phyloP scores from a whole-genome alignment of 2,113 vertebrate genomes.

The Chaetodon auriga region DNA sequence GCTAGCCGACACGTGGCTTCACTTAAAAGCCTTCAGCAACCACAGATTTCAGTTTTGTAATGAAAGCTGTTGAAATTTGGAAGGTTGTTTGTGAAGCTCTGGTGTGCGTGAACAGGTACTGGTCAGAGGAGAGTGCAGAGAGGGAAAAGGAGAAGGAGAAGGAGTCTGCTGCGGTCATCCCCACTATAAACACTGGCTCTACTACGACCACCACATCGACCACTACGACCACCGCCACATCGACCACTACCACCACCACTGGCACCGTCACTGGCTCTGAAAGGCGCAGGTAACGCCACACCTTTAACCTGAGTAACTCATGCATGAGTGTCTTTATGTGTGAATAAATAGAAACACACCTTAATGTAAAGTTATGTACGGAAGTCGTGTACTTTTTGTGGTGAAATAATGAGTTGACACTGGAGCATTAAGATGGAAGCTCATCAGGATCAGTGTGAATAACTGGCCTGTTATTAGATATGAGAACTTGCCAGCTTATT shows the following conservation, averaged over 20 bases:
- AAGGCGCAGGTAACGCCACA: constrained; percentile 91
- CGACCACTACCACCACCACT: constrained; percentile 90
- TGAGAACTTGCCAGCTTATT: not conserved
- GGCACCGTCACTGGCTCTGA: constrained; percentile 92
- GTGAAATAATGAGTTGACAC: not conserved
- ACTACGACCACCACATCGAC: constrained; percentile 89
- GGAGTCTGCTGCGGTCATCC: constrained; percentile 94
- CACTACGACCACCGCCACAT: constrained; percentile 87
- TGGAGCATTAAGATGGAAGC: not conserved
- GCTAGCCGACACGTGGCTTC: not conserved
- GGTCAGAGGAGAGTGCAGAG: constrained; percentile 96
- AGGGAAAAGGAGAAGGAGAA: constrained; percentile 94
- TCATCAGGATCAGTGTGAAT: not conserved
- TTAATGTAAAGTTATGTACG: no score
- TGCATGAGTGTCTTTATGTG: not conserved
- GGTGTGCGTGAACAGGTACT: constrained; percentile 91
- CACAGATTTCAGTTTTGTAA: not conserved
- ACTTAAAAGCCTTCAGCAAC: not conserved
- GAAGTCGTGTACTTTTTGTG: no score
- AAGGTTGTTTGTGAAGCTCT: not conserved
- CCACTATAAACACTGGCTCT: constrained; percentile 94
- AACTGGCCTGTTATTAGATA: not conserved
- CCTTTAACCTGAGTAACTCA: not conserved
- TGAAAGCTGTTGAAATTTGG: not conserved
- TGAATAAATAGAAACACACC: not conserved